Conservation (phyloP, 2,113 vertebrate species). For the Grammomys dolichurus region DNA sequence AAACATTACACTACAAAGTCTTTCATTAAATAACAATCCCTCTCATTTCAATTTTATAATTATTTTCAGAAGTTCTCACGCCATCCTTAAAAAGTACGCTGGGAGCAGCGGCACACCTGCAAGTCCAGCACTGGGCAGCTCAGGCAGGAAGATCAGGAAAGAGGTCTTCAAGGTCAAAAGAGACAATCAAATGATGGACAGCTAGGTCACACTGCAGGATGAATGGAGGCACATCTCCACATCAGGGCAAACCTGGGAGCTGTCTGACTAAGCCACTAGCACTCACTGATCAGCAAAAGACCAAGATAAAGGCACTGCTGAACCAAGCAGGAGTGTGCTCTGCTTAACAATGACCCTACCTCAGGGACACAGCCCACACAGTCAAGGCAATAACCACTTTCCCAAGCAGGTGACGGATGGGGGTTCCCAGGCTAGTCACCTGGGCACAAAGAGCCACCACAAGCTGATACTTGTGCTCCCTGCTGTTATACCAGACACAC, state of each 20-base stretch:
- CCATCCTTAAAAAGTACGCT: not conserved
- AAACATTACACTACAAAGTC: not conserved
- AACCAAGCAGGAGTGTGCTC: no score
- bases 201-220: not conserved
- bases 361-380: not conserved
- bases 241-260: not conserved
- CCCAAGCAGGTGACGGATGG: not conserved
- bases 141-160: not conserved
- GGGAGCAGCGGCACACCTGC: not conserved
- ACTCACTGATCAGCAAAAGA: not conserved
- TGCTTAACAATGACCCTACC: not conserved
- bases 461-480: not conserved
- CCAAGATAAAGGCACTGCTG: not conserved
- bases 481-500: not conserved
- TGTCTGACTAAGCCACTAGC: not conserved
- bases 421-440: not conserved
- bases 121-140: not conserved
- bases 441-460: not conserved
- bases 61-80: not conserved
- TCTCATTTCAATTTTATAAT: not conserved
- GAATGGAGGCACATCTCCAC: not conserved
- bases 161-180: not conserved
- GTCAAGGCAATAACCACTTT: not conserved
- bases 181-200: not conserved
- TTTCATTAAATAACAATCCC: not conserved